These are phyloP conservation scores for Myripristis murdjan DNA, from an alignment of 2,797 vertebrate genomes.

Conservation along the genomic window DNA sequence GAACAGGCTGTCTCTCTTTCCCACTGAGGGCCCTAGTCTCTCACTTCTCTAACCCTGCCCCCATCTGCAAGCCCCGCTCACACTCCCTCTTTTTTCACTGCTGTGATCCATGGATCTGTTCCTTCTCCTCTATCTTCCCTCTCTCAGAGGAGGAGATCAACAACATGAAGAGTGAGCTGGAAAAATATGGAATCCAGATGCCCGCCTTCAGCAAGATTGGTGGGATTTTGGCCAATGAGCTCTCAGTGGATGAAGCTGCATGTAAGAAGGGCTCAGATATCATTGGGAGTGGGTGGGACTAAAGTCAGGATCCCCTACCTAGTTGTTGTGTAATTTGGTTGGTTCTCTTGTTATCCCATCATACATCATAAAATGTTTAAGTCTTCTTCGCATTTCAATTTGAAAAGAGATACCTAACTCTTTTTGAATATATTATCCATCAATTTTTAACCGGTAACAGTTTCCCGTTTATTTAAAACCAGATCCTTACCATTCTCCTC, in stretches of 20 bases:
- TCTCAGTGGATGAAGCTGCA: slow-evolving; percentile 98
- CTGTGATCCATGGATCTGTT: slow-evolving; percentile 31
- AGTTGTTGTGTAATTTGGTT: not conserved
- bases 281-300: slow-evolving; percentile 9
- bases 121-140: slow-evolving; percentile 44
- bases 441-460: not conserved
- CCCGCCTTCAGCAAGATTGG: slow-evolving; percentile 99
- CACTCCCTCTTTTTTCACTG: slow-evolving; percentile 2
- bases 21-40: slow-evolving; percentile 6
- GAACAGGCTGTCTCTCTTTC: slow-evolving; percentile 50
- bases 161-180: slow-evolving; percentile 98
- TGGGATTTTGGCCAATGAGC: slow-evolving; percentile 96
- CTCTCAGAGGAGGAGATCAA: slow-evolving; percentile 96
- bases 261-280: slow-evolving; percentile 83
- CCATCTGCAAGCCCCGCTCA: not conserved
- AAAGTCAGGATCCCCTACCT: not conserved
- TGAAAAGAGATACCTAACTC: not conserved
- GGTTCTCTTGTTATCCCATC: not conserved
- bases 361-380: not conserved
- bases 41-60: slow-evolving; percentile 3
- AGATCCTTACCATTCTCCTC: not conserved
- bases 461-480: not conserved
- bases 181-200: slow-evolving; percentile 99
- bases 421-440: not conserved
- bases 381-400: not conserved